phyloP scores from a whole-genome alignment of 2,888 invertebrate genomes.

The Zootermopsis nevadensis region DNA sequence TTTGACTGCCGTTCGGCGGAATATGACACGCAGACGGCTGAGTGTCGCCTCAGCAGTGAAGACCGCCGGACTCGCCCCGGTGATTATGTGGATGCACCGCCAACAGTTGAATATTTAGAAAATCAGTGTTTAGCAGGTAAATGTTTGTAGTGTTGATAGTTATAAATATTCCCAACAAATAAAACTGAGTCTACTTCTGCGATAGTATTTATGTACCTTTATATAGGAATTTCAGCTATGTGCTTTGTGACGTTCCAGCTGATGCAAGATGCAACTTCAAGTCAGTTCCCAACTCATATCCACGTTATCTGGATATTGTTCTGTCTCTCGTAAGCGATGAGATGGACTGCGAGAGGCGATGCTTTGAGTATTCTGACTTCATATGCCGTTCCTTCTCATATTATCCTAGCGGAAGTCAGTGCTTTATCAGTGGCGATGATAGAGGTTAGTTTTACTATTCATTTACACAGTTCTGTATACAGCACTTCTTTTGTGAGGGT shows the following conservation, averaged over 20 bases:
- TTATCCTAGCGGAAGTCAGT: constrained; percentile 61
- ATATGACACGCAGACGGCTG: constrained; percentile 64
- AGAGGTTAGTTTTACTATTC: constrained; percentile 56
- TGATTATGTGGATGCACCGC: constrained; percentile 61
- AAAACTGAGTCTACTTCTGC: too few species aligned
- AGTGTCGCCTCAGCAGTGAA: constrained; percentile 64
- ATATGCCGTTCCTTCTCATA: constrained; percentile 62
- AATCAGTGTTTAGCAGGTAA: constrained; percentile 67
- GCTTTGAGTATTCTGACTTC: constrained; percentile 61
- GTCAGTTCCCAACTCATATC: constrained; percentile 58
- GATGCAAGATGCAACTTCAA: constrained; percentile 58
- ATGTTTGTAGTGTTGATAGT: constrained; percentile 38
- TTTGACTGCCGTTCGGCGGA: constrained; percentile 65
- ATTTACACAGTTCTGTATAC: too few species aligned
- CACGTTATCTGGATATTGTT: constrained; percentile 60
- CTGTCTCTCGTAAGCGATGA: constrained; percentile 59
- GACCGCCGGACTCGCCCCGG: constrained; percentile 64
- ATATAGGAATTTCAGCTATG: too few species aligned
- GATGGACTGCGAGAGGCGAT: constrained; percentile 60
- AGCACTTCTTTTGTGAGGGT: too few species aligned
- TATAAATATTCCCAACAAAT: too few species aligned
- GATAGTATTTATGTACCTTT: too few species aligned
- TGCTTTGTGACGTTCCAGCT: constrained; percentile 51
- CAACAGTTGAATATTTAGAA: constrained; percentile 66
- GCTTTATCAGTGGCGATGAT: constrained; percentile 63